Evolutionary conservation across 2,888 invertebrate genomes (phyloP), one percentile per base, ranked within the genome.

Genomic region (Cabera pusaria): DNA sequence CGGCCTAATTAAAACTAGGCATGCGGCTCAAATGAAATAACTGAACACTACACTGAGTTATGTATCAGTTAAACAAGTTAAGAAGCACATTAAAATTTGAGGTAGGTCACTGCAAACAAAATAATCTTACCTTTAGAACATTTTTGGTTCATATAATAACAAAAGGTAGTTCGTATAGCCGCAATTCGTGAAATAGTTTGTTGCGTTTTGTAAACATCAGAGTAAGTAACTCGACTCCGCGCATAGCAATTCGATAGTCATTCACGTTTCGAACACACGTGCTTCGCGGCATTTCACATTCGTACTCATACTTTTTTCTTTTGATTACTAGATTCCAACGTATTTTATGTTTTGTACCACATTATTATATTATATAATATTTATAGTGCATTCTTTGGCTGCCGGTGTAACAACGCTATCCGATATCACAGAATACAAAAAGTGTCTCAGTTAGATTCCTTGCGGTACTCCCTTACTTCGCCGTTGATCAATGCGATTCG

Each of bases 361-460:
- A n/a, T 19, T n/a, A 43, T 77, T 59, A 45, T 52, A 70, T 78
- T 77, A 64, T 52, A 51, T 59, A 56, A 57, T 65, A 16, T 55
- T 55, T 49, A 56, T 23, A 17, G 20, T 21, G 12, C 34, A 38
- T 31, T 34, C 20, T 4, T 1, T 6, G 9, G 21, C 5, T 11
- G 21, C 20, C 28, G 16, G 6, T 34, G 35, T 11, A 31, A 18
- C 24, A 23, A 51, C 14, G 42, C 42, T 49, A 56, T 43, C 39
- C 23, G 49, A 55, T 59, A 49, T 32, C 43, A 23, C 32, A 18
- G 26, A 44, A 59, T 61, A 61, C 59, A 75, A 64, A 68, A 70
- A 56, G 54, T 68, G 68, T 60, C 75, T 74, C 65, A 68, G 45
- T 57, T 36, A 64, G 52, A 64, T 72, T 51, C 74, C 76, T 76